Base-by-base conservation (phyloP, 2,888 invertebrate genomes). In the Patella pellucida region DNA sequence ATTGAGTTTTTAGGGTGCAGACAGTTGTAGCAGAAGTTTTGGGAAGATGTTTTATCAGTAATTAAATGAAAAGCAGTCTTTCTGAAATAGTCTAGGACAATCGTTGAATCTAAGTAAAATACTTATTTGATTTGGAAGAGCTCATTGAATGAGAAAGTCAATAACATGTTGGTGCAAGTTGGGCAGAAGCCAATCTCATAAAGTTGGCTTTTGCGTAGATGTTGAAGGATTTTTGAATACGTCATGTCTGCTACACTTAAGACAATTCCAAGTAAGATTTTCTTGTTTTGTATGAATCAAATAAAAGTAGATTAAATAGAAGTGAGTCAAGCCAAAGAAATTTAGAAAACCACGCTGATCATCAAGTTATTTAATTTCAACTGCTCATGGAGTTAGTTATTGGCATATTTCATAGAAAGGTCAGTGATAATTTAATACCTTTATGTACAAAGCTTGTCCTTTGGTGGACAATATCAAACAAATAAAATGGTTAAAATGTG, bases 121-220 rank as follows among this genome's bases (percentile, higher is more conserved):
- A 62, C 62, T 62, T 62, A 62, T 62, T 62, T 62, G 62, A 62
- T 62, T 62, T 23, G 19, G 14, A 23, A 19, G 62, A 23, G 62
- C 23, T 62, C 62, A 62, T 23, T 62, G 62, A 62, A 62, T 62
- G 62, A 15, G 62, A 62, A 62, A 62, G 62, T 62, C 62, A 23
- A 62, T 62, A 62, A 62, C 19, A 62, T 12, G 62, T 62, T 23
- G 12, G 19, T 23, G 19, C 14, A 23, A 62, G 62, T 62, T 62
- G 62, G 41, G 23, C 62, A 62, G 19, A 62, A 62, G 23, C 62
- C 23, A 62, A 62, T 62, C 62, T 12, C 62, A 23, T 62, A 19
- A 62, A 62, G 23, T 23, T 62, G 41, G 41, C 41, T 41, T 41
- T 41, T 41, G 41, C 9, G 41, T 41, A 41, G 7, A 41, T 41